Conservation (phyloP, 92 coral and sea anemone species). For the Heliopora coerulea region DNA sequence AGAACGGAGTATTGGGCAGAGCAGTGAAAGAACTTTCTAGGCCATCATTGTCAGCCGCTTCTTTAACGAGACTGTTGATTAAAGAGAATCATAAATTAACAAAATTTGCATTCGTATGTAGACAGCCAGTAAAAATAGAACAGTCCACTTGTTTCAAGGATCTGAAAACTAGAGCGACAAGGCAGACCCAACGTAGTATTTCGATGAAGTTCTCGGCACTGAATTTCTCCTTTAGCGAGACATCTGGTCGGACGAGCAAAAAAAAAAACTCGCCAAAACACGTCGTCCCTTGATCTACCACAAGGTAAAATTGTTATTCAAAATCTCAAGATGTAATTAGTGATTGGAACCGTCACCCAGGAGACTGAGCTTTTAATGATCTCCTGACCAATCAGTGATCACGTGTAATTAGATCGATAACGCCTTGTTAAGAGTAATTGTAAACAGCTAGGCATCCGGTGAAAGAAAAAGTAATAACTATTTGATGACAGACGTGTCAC, state of each 20-base stretch:
- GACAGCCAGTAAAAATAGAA: not conserved
- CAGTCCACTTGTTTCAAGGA: not conserved
- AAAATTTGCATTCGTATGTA: slow-evolving; percentile 32
- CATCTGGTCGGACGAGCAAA: too few species aligned
- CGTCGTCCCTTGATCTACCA: not conserved
- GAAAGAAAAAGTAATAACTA: not conserved
- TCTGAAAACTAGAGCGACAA: not conserved
- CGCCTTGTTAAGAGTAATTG: slow-evolving; percentile 46
- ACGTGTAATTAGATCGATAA: slow-evolving; percentile 40
- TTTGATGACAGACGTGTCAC: not conserved
- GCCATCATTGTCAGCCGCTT: not conserved
- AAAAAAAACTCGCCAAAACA: too few species aligned
- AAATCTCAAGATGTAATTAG: slow-evolving; percentile 39
- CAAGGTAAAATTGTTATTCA: slow-evolving; percentile 43
- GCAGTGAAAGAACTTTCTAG: not conserved
- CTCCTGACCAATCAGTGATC: slow-evolving; percentile 37
- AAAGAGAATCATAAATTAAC: slow-evolving; percentile 32
- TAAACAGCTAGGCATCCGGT: slow-evolving; percentile 44
- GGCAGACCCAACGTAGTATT: not conserved
- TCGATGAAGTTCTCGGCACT: too few species aligned
- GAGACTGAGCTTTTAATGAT: slow-evolving; percentile 38
- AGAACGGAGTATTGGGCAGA: not conserved
- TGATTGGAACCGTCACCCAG: slow-evolving; percentile 45
- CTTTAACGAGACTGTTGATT: slow-evolving; percentile 45
- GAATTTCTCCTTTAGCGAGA: too few species aligned